A percentile compares a stretch with the other conserved stretches of the same genome.
Evolutionary conservation across 2,888 invertebrate species (phyloP).

Genomic region (Melanargia galathea): DNA sequence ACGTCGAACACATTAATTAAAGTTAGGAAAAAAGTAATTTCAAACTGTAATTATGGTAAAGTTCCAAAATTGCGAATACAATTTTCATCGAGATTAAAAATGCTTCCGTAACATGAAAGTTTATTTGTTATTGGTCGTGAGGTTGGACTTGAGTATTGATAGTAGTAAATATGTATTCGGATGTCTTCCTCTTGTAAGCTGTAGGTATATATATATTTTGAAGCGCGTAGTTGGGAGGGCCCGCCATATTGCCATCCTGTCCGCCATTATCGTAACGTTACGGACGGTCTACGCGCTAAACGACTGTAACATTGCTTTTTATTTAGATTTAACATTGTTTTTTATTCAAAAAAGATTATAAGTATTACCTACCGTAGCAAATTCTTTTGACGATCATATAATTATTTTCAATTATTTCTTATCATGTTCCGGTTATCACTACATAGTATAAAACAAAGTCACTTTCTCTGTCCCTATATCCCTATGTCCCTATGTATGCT

Average conservation of each 20-base stretch:
- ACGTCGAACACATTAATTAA: neutral
- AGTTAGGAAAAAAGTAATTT: neutral
- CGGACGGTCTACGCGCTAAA: neutral
- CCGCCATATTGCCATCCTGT: neutral
- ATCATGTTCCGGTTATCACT: too few species aligned
- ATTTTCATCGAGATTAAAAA: neutral
- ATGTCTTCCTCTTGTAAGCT: neutral
- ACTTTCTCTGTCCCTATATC: too few species aligned
- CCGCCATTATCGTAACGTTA: constrained; percentile 3
- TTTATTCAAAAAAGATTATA: constrained; percentile 6
- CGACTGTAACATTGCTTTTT: neutral
- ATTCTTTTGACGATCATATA: neutral
- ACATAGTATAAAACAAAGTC: too few species aligned
- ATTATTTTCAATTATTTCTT: neutral
- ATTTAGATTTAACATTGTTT: neutral
- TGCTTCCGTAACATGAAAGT: neutral
- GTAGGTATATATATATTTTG: neutral
- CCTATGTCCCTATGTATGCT: too few species aligned
- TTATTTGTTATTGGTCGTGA: neutral
- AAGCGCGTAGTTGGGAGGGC: neutral
- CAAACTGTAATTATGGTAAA: neutral
- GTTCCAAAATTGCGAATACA: neutral
- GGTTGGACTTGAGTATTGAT: neutral
- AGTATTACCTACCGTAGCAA: neutral
- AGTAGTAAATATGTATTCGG: neutral